Conservation (phyloP, 2,113 vertebrate species). For the Ploceus nigricollis region DNA sequence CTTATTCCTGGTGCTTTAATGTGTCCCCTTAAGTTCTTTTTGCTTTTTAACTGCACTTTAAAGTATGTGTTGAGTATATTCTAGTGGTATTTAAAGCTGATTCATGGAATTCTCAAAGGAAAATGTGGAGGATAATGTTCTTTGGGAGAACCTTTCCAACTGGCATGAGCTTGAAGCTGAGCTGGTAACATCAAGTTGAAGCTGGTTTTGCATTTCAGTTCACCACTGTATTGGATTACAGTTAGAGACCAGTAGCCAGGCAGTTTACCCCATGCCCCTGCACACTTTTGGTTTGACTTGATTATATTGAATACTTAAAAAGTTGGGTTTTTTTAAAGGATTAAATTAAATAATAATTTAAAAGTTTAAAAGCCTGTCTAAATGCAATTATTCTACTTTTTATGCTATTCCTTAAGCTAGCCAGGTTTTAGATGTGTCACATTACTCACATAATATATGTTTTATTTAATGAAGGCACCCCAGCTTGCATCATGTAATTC, state of each 20-base stretch:
- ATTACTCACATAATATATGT: neutral
- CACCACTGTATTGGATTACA: neutral
- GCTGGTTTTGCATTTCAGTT: constrained; percentile 19
- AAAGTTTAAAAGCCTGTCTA: neutral
- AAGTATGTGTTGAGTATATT: neutral
- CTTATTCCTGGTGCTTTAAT: neutral
- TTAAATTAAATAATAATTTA: neutral
- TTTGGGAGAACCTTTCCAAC: neutral
- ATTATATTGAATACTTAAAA: neutral
- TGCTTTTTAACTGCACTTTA: neutral
- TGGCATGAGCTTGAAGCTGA: neutral
- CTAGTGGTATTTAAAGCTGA: neutral
- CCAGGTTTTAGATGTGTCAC: neutral
- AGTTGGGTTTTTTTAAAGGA: neutral
- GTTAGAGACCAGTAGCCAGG: neutral
- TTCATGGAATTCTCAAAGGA: neutral
- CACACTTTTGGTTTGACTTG: neutral
- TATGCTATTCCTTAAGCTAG: neutral
- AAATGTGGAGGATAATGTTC: neutral
- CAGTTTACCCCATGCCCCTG: neutral
- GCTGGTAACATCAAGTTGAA: neutral
- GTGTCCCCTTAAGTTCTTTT: neutral
- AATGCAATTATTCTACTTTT: neutral
- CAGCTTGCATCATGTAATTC: neutral
- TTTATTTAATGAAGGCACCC: neutral